Percentiles rank a stretch among this genome's conserved stretches.
Evolutionary conservation across 1,140 invertebrate species (phyloP).

Genomic region (Zaprionus kolodkinae): DNA sequence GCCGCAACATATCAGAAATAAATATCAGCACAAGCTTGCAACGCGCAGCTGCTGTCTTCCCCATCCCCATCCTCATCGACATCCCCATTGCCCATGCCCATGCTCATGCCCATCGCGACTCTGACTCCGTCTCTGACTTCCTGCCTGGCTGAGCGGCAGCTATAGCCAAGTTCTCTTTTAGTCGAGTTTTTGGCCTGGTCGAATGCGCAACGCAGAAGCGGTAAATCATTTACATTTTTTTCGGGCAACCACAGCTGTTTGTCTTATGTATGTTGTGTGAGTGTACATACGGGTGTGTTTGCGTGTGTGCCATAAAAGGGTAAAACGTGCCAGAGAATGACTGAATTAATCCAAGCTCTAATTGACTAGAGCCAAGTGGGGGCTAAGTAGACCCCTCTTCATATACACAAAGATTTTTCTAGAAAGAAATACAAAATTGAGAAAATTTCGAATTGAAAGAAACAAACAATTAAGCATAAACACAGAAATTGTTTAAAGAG

Average conservation of each 20-base stretch:
- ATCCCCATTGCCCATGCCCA: constrained; percentile 3
- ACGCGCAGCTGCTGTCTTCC: constrained; percentile 46
- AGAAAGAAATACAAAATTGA: constrained; percentile 1
- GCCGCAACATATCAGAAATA: constrained; percentile 35
- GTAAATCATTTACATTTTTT: constrained; percentile 26
- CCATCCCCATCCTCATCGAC: constrained; percentile 5
- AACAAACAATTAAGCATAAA: no score
- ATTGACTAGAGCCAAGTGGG: constrained; percentile 12
- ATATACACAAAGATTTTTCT: constrained; percentile 16
- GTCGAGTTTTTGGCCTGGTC: constrained; percentile 55
- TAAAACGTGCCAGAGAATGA: constrained; percentile 22
- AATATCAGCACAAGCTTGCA: constrained; percentile 39
- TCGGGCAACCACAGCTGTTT: constrained; percentile 22
- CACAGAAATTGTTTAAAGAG: not conserved
- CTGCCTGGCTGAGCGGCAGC: constrained; percentile 4
- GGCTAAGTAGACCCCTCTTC: not conserved
- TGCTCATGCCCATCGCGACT: not conserved
- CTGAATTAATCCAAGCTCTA: constrained; percentile 33
- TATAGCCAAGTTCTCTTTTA: constrained; percentile 45
- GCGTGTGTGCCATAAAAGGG: constrained; percentile 12
- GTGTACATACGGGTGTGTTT: not conserved
- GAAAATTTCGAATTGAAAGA: no score
- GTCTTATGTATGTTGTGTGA: not conserved
- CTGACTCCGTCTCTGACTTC: constrained; percentile 7
- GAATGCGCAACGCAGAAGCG: constrained; percentile 46